A percentile compares a stretch with the other conserved stretches of the same genome.
Conservation (phyloP, 2,888 invertebrate species). For the Bugula neritina region DNA sequence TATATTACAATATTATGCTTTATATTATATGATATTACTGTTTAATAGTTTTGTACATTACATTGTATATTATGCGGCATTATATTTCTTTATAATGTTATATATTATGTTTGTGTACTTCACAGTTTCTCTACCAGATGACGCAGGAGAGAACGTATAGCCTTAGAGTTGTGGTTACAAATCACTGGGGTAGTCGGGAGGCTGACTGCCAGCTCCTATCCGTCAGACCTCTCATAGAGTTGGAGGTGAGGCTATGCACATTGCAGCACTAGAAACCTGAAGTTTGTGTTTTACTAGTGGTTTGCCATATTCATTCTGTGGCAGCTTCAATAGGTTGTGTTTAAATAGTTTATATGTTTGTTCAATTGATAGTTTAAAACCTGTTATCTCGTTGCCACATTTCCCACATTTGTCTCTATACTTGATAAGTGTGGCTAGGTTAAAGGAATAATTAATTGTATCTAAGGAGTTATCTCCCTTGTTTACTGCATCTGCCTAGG, state of each 20-base stretch:
- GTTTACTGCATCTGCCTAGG: too few species aligned
- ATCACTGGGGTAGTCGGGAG: not conserved
- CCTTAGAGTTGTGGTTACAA: not conserved
- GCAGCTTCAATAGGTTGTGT: too few species aligned
- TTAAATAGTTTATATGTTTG: too few species aligned
- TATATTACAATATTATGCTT: not conserved
- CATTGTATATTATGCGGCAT: not conserved
- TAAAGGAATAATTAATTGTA: too few species aligned
- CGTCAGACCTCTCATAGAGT: not conserved
- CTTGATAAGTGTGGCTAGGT: too few species aligned
- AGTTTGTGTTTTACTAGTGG: too few species aligned
- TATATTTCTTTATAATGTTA: not conserved
- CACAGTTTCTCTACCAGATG: not conserved
- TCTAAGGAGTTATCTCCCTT: too few species aligned
- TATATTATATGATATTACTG: not conserved
- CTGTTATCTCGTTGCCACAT: too few species aligned
- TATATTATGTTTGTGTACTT: not conserved
- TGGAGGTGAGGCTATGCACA: slow-evolving; percentile 1
- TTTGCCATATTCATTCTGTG: too few species aligned
- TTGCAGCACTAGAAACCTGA: too few species aligned
- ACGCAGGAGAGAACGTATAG: not conserved
- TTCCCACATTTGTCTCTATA: too few species aligned
- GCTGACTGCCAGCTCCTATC: not conserved
- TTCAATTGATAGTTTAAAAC: too few species aligned
- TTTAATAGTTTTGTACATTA: not conserved